Base-by-base conservation (phyloP, 2,888 invertebrate genomes). In the Tenodera sinensis region DNA sequence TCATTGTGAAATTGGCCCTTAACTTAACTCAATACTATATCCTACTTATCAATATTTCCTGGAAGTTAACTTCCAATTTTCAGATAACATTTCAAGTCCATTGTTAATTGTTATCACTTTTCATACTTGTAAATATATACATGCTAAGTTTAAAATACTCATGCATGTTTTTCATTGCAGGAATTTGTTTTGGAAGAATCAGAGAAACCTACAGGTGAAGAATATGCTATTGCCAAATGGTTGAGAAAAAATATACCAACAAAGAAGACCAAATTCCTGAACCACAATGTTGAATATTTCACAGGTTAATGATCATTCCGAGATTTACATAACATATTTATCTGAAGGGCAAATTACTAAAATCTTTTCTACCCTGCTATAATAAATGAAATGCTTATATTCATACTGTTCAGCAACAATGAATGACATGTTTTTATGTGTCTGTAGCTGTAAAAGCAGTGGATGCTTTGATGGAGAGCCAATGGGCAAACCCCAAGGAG, bases 211-310 rank as follows among this genome's bases (percentile, higher is more conserved):
- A 95, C 97, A 0, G 98, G 98, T 93, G 97, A 98, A 90, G 99
- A 99, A 93, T 98, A 98, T 93, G 95, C 96, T 0, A 96, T 99
- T 85, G 99, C 99, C 0, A 98, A 98, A 93, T 99, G 98, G 97
- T 94, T 99, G 91, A 96, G 98, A 89, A 97, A 97, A 91, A 98
- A 98, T 94, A 96, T 99, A 34, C 98, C 98, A 81, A 97, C 97
- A 4, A 99, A 99, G 94, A 98, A 98, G 93, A 99, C 99, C 0
- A 99, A 98, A 93, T 98, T 99, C 93, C 95, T 99, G 88, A 98
- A 98, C 92, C 99, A 99, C 93, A 97, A 98, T 93, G 99, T 99
- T 20, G 98, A 98, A 93, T 99, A 99, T 94, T 99, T 99, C 92
- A 98, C 98, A 91, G 98, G 98, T 96, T 94, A 92, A 92, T 92